Evolutionary conservation across 2,797 vertebrate genomes (phyloP).

Genomic region (Schizopygopsis pylzovi): DNA sequence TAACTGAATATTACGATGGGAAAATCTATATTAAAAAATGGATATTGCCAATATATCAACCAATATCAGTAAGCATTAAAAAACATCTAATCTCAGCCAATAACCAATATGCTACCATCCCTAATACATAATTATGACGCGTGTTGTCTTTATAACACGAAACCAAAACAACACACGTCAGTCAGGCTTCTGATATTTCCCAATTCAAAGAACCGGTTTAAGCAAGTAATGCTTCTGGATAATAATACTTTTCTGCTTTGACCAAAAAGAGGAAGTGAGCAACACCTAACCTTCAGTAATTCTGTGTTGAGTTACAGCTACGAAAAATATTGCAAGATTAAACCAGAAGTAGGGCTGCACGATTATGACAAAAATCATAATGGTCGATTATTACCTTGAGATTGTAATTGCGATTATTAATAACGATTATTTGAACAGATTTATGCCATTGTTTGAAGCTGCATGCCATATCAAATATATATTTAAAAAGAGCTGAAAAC

Average conservation of each 20-base stretch:
- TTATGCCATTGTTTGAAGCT: no score
- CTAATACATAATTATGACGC: neutral
- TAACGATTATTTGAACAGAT: no score
- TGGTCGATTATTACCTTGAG: no score
- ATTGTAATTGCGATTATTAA: no score
- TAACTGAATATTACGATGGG: neutral
- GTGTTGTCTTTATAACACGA: neutral
- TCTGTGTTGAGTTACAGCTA: neutral
- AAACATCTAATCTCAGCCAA: neutral
- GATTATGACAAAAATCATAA: no score
- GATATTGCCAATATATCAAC: neutral
- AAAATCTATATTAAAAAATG: neutral
- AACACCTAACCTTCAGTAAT: neutral
- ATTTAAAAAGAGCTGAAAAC: no score
- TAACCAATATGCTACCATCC: neutral
- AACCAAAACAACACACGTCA: neutral
- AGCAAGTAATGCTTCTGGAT: slow-evolving; percentile 17
- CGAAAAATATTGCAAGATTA: no score
- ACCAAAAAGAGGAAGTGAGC: slow-evolving; percentile 1
- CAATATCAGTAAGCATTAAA: neutral
- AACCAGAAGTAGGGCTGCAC: neutral
- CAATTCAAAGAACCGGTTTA: slow-evolving; percentile 26
- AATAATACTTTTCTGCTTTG: slow-evolving; percentile 12
- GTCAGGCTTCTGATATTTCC: slow-evolving; percentile 4
- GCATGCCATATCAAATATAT: no score